Conservation (phyloP, 2,888 invertebrate species). For the Rotaria macrura region DNA sequence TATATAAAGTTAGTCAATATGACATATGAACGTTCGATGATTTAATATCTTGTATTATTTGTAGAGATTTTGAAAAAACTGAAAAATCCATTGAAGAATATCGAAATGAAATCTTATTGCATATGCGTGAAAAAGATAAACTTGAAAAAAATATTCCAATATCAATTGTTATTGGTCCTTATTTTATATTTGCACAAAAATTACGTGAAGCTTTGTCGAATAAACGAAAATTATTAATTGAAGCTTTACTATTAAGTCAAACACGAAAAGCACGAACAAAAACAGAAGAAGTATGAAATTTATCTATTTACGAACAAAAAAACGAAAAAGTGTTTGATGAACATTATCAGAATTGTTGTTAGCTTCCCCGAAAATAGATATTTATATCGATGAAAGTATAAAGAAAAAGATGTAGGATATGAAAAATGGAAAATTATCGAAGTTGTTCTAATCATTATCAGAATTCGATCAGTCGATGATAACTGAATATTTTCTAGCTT, state of each 20-base stretch:
- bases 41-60: neutral
- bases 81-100: conserved; percentile 46
- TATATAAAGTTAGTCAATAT: conserved; percentile 60
- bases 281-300: conserved; percentile 57
- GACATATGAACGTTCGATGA: neutral
- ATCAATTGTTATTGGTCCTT: conserved; percentile 67
- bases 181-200: conserved; percentile 60
- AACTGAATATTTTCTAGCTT: too few species aligned
- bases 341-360: too few species aligned
- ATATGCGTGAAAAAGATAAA: conserved; percentile 59
- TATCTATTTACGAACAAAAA: neutral
- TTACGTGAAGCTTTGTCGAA: conserved; percentile 60
- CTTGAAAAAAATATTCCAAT: conserved; percentile 63
- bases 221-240: conserved; percentile 63
- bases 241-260: conserved; percentile 63
- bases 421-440: too few species aligned
- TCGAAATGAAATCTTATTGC: conserved; percentile 61
- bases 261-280: conserved; percentile 59
- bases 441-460: too few species aligned
- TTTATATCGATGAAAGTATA: too few species aligned
- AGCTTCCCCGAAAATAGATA: too few species aligned
- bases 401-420: too few species aligned
- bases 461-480: too few species aligned
- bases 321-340: too few species aligned
- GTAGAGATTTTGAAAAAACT: conserved; percentile 31